Evolutionary conservation across 1,140 invertebrate species (phyloP).

Genomic region (Drosophila erecta): DNA sequence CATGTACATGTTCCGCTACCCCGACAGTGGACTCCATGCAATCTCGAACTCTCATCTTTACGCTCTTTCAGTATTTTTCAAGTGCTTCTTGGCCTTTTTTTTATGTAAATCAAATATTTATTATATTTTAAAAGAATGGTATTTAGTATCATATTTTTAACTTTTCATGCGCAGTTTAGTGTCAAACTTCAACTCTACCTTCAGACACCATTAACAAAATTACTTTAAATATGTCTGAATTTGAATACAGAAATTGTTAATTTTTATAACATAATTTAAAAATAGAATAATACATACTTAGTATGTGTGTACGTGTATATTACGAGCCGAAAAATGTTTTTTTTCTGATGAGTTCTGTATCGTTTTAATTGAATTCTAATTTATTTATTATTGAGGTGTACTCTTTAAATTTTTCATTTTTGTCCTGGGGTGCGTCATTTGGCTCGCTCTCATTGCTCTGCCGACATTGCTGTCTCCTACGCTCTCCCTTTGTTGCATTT

Average conservation of each 20-base stretch:
- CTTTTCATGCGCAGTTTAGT: not conserved
- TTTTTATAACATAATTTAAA: too few relatives aligned
- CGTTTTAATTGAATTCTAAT: too few relatives aligned
- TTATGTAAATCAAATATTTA: not conserved
- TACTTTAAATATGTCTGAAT: too few relatives aligned
- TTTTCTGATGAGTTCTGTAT: too few relatives aligned
- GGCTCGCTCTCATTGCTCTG: not conserved
- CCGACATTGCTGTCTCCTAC: conserved; percentile 6
- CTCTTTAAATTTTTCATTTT: not conserved
- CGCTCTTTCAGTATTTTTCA: not conserved
- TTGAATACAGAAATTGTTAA: too few relatives aligned
- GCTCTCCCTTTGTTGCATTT: conserved; percentile 34
- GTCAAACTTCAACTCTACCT: not conserved
- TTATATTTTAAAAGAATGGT: not conserved
- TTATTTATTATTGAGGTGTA: not conserved
- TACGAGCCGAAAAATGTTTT: too few relatives aligned
- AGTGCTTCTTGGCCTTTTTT: not conserved
- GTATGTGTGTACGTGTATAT: too few relatives aligned
- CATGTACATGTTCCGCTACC: conserved; percentile 27
- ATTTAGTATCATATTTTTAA: too few relatives aligned
- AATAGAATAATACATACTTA: too few relatives aligned
- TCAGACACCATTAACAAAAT: too few relatives aligned
- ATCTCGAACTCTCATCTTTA: not conserved
- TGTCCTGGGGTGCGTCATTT: conserved; percentile 1
- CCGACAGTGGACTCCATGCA: not conserved